Base-by-base conservation (phyloP, 2,797 vertebrate species). In the Saguinus oedipus region DNA sequence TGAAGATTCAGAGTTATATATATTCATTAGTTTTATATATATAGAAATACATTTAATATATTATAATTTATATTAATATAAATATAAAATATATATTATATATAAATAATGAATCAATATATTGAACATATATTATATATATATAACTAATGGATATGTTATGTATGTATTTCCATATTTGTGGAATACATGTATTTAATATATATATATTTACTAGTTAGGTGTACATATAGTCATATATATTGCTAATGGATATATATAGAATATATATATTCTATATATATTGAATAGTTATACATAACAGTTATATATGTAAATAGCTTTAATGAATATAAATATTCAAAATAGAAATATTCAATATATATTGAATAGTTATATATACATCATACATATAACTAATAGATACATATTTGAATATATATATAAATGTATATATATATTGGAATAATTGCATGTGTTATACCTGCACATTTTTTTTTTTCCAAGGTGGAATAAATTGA, bases 401-500 rank as follows among this genome's bases (percentile, higher is more conserved):
- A 33, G 3, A 68, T n/a, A 19, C 4, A 33, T 68, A 68, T n/a
- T 68, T 33, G 30, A n/a, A 68, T n/a, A 19, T 68, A 68, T 64
- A n/a, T 68, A 68, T 17, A n/a, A 33, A 64, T 33, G 30, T 15
- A 19, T 19, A 19, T 19, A 68, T n/a, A 72, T 74, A 33, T 94
- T 90, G 76, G 53, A 93, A 86, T 89, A 84, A 92, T 55, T 82
- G 44, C 36, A 26, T 79, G 68, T 57, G 24, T 79, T 79, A 55
- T 42, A 90, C 36, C 6, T 93, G 33, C 57, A 42, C 82, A 88
- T 95, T 82, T 96, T 75, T 81, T 81, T 96, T 94, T 90, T 93
- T 93, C 24, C 85, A 79, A 84, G 42, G 96, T 53, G 27, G 19
- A 93, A 80, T 94, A 53, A 94, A 97, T 86, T 86, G 96, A 94